These are phyloP conservation scores for Huso huso DNA, from an alignment of 2,797 vertebrate genomes.

Conservation along the genomic window DNA sequence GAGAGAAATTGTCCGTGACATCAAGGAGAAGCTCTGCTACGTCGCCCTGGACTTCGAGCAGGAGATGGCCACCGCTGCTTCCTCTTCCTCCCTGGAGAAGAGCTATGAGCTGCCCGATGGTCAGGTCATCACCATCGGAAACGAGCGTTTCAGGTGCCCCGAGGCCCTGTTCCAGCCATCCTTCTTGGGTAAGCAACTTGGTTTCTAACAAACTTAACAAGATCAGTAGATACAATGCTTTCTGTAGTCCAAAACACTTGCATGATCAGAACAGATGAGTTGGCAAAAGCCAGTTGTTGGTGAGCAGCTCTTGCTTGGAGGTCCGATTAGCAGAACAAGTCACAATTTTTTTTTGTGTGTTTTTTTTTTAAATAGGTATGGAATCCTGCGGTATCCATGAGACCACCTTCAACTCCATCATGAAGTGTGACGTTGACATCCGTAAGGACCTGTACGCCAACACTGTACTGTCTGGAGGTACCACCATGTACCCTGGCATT, in stretches of 20 bases:
- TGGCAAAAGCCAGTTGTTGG: too few relatives aligned
- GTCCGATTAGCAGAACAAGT: too few relatives aligned
- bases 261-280: too few relatives aligned
- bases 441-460: slow-evolving; percentile 98
- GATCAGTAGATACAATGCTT: too few relatives aligned
- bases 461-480: slow-evolving; percentile 96
- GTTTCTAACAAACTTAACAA: too few relatives aligned
- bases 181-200: slow-evolving; percentile 76
- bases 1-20: slow-evolving; percentile 96
- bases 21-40: slow-evolving; percentile 98
- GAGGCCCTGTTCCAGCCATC: slow-evolving; percentile 98
- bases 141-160: slow-evolving; percentile 94
- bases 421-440: slow-evolving; percentile 98
- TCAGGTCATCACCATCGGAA: slow-evolving; percentile 98
- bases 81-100: slow-evolving; percentile 95
- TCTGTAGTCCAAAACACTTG: too few relatives aligned
- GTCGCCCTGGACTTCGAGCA: slow-evolving; percentile 97
- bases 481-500: slow-evolving; percentile 98
- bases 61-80: slow-evolving; percentile 95
- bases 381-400: slow-evolving; percentile 97
- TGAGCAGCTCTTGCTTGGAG: too few relatives aligned
- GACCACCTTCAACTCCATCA: slow-evolving; percentile 98
- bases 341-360: too few relatives aligned
- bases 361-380: slow-evolving; percentile 67
- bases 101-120: slow-evolving; percentile 97